Conservation (phyloP, 2,113 vertebrate species). For the Rhinolophus sinicus region DNA sequence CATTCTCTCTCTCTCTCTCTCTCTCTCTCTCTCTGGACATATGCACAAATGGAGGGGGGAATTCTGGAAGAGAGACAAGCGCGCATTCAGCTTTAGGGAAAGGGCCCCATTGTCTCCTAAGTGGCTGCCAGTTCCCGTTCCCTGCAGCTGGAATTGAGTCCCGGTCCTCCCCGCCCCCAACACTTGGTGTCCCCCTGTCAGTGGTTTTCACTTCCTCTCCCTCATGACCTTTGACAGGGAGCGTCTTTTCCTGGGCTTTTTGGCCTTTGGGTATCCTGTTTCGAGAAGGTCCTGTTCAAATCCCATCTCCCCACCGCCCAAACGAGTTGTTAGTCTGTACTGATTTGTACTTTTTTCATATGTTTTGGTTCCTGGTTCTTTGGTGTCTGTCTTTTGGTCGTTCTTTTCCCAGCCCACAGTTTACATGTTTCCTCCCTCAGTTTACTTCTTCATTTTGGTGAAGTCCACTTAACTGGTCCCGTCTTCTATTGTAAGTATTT, state of each 20-base stretch:
- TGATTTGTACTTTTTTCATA: neutral
- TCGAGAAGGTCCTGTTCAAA: neutral
- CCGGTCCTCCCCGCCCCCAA: neutral
- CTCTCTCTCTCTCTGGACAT: neutral
- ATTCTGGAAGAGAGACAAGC: neutral
- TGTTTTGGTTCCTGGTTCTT: neutral
- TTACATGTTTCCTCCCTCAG: neutral
- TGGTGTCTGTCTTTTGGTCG: neutral
- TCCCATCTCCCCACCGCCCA: rapidly evolving
- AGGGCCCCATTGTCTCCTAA: neutral
- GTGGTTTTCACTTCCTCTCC: neutral
- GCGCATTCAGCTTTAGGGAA: rapidly evolving
- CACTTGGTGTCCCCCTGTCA: rapidly evolving
- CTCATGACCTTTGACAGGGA: neutral
- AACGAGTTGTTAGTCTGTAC: neutral
- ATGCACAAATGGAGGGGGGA: neutral
- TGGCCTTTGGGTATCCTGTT: neutral
- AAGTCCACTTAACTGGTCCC: neutral
- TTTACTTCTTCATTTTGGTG: neutral
- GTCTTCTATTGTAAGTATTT: neutral
- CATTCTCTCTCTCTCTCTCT: no score
- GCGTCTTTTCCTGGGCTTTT: neutral
- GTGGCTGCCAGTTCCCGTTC: rapidly evolving
- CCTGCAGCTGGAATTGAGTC: rapidly evolving
- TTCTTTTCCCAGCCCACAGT: no score